Evolutionary conservation across 2,113 vertebrate species (phyloP).

Genomic region (Cyprinodon brontotheroides): DNA sequence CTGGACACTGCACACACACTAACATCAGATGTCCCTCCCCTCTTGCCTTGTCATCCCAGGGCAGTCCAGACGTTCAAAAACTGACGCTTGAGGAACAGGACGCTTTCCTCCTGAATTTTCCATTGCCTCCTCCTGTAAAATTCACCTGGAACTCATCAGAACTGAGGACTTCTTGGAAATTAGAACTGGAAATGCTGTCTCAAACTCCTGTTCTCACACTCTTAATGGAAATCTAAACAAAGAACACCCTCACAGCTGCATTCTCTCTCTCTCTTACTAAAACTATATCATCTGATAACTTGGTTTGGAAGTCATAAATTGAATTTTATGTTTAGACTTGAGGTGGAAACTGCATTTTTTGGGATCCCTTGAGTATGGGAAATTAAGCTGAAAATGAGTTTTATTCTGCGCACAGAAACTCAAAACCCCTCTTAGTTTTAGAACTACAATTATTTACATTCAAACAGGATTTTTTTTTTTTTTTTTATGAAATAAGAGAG

Average conservation of each 20-base stretch:
- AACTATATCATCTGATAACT: slow-evolving; percentile 45
- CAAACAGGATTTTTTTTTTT: not conserved
- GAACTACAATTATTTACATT: not conserved
- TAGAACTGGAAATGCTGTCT: slow-evolving; percentile 71
- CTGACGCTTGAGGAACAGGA: slow-evolving; percentile 44
- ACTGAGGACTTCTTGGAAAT: slow-evolving; percentile 72
- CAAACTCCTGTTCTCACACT: slow-evolving; percentile 71
- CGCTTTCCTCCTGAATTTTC: slow-evolving; percentile 70
- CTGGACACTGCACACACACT: slow-evolving; percentile 41
- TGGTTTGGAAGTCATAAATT: slow-evolving; percentile 44
- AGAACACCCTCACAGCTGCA: slow-evolving; percentile 38
- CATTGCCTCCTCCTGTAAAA: slow-evolving; percentile 49
- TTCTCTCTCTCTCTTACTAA: slow-evolving; percentile 15
- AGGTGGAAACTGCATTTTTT: slow-evolving; percentile 34
- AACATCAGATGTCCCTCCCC: slow-evolving; percentile 37
- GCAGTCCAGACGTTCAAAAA: slow-evolving; percentile 41
- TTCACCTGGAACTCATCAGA: slow-evolving; percentile 79
- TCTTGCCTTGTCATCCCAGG: slow-evolving; percentile 28
- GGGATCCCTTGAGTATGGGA: slow-evolving; percentile 40
- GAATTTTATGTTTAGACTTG: slow-evolving; percentile 39
- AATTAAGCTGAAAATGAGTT: slow-evolving; percentile 45
- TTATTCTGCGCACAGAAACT: not conserved
- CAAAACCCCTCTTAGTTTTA: not conserved
- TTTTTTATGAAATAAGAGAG: not conserved
- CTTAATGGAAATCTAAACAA: slow-evolving; percentile 74